Evolutionary conservation across 2,888 invertebrate genomes (phyloP).

Genomic region (Erpobdella octoculata): DNA sequence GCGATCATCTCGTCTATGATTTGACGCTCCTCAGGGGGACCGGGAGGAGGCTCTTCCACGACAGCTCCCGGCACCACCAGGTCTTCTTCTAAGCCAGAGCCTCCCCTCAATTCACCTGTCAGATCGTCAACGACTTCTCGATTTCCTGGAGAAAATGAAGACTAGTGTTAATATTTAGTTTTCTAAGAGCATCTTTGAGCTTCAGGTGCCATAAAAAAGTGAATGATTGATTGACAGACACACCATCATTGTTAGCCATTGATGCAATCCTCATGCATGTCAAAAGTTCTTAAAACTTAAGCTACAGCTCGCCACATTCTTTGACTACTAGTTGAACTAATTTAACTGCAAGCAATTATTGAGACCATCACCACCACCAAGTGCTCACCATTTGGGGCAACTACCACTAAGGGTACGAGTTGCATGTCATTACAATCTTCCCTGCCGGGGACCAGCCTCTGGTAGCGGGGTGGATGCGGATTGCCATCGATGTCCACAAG

Average conservation of each 20-base stretch:
- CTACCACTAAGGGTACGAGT: slow-evolving; percentile 46
- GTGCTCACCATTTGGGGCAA: slow-evolving; percentile 37
- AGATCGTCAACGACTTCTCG: slow-evolving; percentile 44
- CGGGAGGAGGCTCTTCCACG: slow-evolving; percentile 26
- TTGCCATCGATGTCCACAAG: slow-evolving; percentile 91
- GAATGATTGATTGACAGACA: too few species aligned
- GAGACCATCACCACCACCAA: not conserved
- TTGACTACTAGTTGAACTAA: too few species aligned
- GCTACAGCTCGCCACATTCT: too few species aligned
- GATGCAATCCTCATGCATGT: too few species aligned
- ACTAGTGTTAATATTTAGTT: not conserved
- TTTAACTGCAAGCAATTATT: not conserved
- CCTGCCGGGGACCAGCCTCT: slow-evolving; percentile 82
- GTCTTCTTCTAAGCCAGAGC: slow-evolving; percentile 12
- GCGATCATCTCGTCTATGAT: slow-evolving; percentile 68
- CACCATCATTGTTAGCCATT: too few species aligned
- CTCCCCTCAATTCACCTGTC: slow-evolving; percentile 17
- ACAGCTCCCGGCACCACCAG: slow-evolving; percentile 7
- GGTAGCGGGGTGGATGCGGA: slow-evolving; percentile 77
- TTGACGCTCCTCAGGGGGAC: slow-evolving; percentile 31
- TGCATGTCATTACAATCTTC: slow-evolving; percentile 56
- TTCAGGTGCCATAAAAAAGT: not conserved
- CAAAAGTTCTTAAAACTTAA: too few species aligned
- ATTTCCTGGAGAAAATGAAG: slow-evolving; percentile 41
- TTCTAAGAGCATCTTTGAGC: not conserved